These are phyloP conservation scores for Rhadinocentrus ornatus DNA, from an alignment of 2,797 vertebrate species.

Conservation along the genomic window DNA sequence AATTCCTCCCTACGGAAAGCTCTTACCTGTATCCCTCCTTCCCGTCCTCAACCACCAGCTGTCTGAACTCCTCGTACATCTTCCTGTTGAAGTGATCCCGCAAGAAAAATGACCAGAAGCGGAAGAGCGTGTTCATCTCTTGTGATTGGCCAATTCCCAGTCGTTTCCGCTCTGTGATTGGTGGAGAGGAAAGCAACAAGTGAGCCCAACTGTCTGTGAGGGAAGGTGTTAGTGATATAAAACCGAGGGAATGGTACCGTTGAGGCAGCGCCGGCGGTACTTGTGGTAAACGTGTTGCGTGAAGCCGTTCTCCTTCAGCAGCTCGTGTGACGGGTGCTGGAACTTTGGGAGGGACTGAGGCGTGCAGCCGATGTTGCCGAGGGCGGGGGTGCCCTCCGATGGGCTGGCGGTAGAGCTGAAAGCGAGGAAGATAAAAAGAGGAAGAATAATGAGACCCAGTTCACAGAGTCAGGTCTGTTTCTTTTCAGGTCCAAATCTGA, in stretches of 20 bases:
- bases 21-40: constrained; percentile 95
- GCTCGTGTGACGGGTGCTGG: constrained; percentile 97
- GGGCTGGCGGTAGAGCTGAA: constrained; percentile 92
- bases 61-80: constrained; percentile 98
- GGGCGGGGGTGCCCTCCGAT: constrained; percentile 89
- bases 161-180: constrained; percentile 91
- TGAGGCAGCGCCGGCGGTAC: constrained; percentile 98
- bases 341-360: constrained; percentile 98
- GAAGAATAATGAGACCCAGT: too few species aligned
- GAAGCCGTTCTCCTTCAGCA: constrained; percentile 99
- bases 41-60: constrained; percentile 96
- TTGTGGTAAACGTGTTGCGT: constrained; percentile 99
- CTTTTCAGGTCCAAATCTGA: too few species aligned
- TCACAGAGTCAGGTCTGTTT: too few species aligned
- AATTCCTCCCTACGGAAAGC: neutral
- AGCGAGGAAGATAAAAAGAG: neutral
- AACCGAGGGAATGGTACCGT: constrained; percentile 78
- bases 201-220: neutral
- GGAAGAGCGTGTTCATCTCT: constrained; percentile 99
- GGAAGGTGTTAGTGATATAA: neutral
- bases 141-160: constrained; percentile 98
- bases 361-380: constrained; percentile 93
- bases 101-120: constrained; percentile 99
- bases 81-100: constrained; percentile 99
- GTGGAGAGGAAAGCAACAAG: neutral